Conservation (phyloP, 2,888 invertebrate species). For the Cremastobaeus sp. region DNA sequence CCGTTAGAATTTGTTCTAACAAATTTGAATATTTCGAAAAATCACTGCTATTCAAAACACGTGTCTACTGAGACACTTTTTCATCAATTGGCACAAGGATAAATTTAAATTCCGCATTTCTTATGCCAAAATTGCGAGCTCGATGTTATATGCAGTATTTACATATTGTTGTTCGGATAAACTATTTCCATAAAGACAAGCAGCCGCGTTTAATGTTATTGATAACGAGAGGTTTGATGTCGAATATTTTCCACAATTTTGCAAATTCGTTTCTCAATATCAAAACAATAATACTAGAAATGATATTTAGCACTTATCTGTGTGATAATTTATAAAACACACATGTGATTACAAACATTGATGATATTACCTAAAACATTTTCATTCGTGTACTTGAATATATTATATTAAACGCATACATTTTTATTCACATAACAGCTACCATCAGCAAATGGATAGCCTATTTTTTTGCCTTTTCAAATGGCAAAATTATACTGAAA, state of each 20-base stretch:
- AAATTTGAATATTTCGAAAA: no score
- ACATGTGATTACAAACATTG: no score
- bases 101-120: constrained; percentile 7
- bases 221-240: no score
- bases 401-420: constrained; percentile 8
- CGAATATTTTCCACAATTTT: background rate
- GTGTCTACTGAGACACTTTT: constrained; percentile 1
- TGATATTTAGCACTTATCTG: no score
- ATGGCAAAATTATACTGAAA: no score
- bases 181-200: no score
- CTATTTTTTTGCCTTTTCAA: background rate
- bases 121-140: background rate
- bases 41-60: background rate
- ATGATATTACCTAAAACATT: constrained; percentile 16
- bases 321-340: no score
- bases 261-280: background rate
- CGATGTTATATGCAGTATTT: constrained; percentile 2
- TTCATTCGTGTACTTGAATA: constrained; percentile 18
- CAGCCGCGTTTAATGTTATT: no score
- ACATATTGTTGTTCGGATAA: constrained; percentile 6
- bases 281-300: constrained; percentile 3
- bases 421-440: constrained; percentile 15
- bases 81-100: background rate
- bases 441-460: constrained; percentile 13
- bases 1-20: no score